These are phyloP conservation scores for Gortyna flavago DNA, from an alignment of 2,888 invertebrate species.

Conservation along the genomic window DNA sequence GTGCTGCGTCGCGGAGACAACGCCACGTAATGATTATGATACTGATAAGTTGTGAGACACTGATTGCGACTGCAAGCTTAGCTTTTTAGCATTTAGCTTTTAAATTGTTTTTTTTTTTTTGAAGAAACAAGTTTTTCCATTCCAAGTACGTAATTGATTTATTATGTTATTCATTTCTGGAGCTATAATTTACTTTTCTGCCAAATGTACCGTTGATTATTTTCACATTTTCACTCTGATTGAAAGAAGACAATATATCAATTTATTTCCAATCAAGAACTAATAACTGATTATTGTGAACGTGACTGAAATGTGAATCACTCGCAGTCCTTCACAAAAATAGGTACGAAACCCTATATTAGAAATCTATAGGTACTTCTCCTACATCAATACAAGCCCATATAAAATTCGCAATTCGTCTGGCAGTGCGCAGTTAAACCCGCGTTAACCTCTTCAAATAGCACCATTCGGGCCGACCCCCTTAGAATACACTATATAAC, in stretches of 20 bases:
- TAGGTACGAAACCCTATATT: background rate
- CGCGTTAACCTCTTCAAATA: conserved; percentile 71
- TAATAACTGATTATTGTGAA: conserved; percentile 29
- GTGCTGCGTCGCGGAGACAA: conserved; percentile 54
- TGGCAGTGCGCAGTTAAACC: conserved; percentile 64
- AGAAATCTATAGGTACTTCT: background rate
- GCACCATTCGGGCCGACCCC: conserved; percentile 63
- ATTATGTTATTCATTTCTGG: conserved; percentile 7
- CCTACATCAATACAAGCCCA: conserved; percentile 37
- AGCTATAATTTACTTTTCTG: conserved; percentile 16
- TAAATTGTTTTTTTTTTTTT: conserved; percentile 26
- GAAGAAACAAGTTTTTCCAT: background rate
- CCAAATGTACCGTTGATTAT: conserved; percentile 23
- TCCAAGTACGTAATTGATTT: background rate
- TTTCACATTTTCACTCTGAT: conserved; percentile 36
- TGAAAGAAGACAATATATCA: conserved; percentile 39
- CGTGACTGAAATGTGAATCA: conserved; percentile 26
- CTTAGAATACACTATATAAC: conserved; percentile 73
- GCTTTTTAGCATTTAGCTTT: background rate
- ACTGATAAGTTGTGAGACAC: conserved; percentile 44
- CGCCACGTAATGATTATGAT: conserved; percentile 55
- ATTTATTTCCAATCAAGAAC: conserved; percentile 43
- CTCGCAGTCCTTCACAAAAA: background rate
- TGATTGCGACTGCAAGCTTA: conserved; percentile 39
- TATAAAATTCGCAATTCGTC: conserved; percentile 64